These are phyloP conservation scores for Odontothrips loti DNA, from an alignment of 2,888 invertebrate genomes.

Conservation along the genomic window DNA sequence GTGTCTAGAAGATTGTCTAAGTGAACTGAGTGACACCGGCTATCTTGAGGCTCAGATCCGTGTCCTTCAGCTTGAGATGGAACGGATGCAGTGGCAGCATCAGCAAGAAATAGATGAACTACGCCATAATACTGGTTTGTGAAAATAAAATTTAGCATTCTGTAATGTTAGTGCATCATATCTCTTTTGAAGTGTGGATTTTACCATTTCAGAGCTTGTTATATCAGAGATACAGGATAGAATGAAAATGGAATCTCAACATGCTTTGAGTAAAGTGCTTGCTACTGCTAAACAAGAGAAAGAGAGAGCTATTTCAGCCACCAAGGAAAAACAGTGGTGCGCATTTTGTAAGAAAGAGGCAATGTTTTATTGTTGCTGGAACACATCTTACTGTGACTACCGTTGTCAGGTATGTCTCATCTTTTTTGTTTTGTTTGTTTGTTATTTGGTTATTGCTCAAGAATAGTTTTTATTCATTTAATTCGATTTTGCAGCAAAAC, in stretches of 20 bases:
- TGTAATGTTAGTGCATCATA: background rate
- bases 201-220: slow-evolving; percentile 55
- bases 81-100: slow-evolving; percentile 66
- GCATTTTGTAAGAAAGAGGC: slow-evolving; percentile 83
- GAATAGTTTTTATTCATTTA: background rate
- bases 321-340: slow-evolving; percentile 91
- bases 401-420: slow-evolving; percentile 61
- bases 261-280: slow-evolving; percentile 61
- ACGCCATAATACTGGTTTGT: slow-evolving; percentile 63
- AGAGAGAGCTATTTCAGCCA: slow-evolving; percentile 65
- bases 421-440: background rate
- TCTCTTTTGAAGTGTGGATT: slow-evolving; percentile 27
- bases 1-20: slow-evolving; percentile 62
- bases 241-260: slow-evolving; percentile 65
- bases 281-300: slow-evolving; percentile 65
- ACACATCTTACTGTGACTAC: slow-evolving; percentile 89
- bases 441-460: background rate
- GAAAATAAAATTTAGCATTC: background rate
- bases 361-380: slow-evolving; percentile 93
- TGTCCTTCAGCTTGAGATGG: slow-evolving; percentile 62
- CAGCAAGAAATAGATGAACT: slow-evolving; percentile 68
- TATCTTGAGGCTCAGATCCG: slow-evolving; percentile 57
- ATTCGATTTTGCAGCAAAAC: slow-evolving; percentile 48
- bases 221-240: slow-evolving; percentile 65
- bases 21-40: slow-evolving; percentile 56